Evolutionary conservation across 2,888 invertebrate genomes (phyloP).

Genomic region (Pseudococcus longispinus): DNA sequence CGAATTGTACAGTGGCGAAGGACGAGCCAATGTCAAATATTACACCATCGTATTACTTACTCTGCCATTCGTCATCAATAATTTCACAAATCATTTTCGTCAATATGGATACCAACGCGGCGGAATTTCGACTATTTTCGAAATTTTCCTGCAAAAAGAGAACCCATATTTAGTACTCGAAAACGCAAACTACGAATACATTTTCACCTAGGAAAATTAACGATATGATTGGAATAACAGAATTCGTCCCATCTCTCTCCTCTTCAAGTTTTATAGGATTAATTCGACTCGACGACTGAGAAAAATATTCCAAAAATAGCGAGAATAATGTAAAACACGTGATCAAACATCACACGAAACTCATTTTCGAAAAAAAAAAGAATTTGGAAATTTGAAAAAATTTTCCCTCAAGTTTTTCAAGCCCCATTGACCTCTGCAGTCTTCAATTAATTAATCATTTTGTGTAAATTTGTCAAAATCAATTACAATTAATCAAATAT

Average conservation of each 20-base stretch:
- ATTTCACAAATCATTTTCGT: conserved; percentile 1
- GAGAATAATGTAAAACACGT: too few relatives aligned
- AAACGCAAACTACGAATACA: not conserved
- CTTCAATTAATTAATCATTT: too few relatives aligned
- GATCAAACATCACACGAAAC: too few relatives aligned
- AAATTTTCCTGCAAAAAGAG: conserved; percentile 23
- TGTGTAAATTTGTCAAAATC: too few relatives aligned
- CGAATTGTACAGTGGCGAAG: too few relatives aligned
- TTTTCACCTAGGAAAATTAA: not conserved
- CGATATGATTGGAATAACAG: not conserved
- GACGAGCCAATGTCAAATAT: not conserved
- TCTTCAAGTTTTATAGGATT: too few relatives aligned
- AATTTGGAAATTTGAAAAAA: too few relatives aligned
- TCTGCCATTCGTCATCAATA: not conserved
- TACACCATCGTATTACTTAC: not conserved
- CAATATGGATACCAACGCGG: not conserved
- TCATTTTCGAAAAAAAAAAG: not conserved
- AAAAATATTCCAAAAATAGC: not conserved
- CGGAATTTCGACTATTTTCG: not conserved
- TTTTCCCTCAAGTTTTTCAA: too few relatives aligned
- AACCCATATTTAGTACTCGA: not conserved
- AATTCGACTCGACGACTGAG: not conserved
- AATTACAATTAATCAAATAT: too few relatives aligned
- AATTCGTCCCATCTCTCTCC: too few relatives aligned
- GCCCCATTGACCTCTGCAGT: too few relatives aligned